Evolutionary conservation across 2,797 vertebrate genomes (phyloP).

Genomic region (Prunella strophiata): DNA sequence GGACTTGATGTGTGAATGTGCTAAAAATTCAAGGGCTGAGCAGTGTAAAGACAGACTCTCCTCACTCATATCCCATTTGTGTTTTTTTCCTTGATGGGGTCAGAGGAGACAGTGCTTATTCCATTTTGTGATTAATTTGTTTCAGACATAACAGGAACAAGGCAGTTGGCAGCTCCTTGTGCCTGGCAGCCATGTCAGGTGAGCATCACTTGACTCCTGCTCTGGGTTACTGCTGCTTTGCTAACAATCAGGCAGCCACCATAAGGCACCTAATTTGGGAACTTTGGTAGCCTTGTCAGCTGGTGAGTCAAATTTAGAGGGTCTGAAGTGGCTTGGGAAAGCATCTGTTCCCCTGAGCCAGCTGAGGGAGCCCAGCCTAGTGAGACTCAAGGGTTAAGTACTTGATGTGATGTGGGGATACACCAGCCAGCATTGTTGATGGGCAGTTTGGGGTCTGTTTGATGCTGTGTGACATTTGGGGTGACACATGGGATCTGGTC

Average conservation of each 20-base stretch:
- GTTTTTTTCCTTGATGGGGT: background rate
- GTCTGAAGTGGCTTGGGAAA: background rate
- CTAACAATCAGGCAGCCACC: background rate
- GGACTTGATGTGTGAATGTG: background rate
- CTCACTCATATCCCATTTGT: background rate
- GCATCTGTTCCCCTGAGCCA: background rate
- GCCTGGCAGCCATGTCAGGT: background rate
- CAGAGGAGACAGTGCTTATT: background rate
- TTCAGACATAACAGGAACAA: background rate
- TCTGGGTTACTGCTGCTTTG: background rate
- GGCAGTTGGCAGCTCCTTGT: background rate
- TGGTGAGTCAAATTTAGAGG: background rate
- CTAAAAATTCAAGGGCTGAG: background rate
- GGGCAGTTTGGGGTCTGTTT: background rate
- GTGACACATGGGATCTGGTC: background rate
- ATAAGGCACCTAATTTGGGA: background rate
- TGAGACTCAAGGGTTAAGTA: accelerated
- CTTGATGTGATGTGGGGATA: background rate
- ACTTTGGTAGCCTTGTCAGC: background rate
- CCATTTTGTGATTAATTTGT: background rate
- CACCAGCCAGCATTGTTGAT: background rate
- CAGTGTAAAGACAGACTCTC: background rate
- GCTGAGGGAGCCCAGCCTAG: background rate
- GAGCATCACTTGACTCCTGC: background rate
- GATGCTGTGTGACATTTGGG: background rate